These are phyloP conservation scores for Epicauta chinensis DNA, from an alignment of 1,140 invertebrate species.

Conservation along the genomic window DNA sequence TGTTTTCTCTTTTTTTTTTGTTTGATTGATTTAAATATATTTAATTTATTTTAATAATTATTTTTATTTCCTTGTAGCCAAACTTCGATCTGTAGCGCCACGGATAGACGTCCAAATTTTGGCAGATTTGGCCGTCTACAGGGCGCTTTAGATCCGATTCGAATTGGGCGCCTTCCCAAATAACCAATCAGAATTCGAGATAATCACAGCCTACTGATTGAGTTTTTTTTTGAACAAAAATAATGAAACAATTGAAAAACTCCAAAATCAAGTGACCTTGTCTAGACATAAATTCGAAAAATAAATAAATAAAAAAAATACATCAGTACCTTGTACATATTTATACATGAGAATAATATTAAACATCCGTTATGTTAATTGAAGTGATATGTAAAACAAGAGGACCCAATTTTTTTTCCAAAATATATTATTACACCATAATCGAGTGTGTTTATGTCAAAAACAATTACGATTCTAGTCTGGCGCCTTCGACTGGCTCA, in stretches of 20 bases:
- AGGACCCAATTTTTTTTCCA: constrained; percentile 29
- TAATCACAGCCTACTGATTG: too few relatives aligned
- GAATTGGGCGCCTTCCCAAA: not conserved
- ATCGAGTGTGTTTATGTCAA: too few relatives aligned
- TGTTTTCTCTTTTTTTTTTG: constrained; percentile 18
- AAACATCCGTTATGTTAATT: constrained; percentile 28
- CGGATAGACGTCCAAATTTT: not conserved
- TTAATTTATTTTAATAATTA: constrained; percentile 32
- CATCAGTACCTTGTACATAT: constrained; percentile 32
- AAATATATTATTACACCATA: constrained; percentile 30
- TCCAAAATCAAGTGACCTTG: constrained; percentile 32
- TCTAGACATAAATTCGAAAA: constrained; percentile 25
- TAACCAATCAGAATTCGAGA: too few relatives aligned
- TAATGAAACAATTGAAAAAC: too few relatives aligned
- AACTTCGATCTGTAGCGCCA: constrained; percentile 22
- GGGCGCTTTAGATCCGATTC: too few relatives aligned
- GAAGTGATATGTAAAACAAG: constrained; percentile 28
- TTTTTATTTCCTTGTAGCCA: constrained; percentile 29
- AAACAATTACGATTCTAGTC: not conserved
- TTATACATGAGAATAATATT: constrained; percentile 24
- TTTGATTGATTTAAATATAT: constrained; percentile 38
- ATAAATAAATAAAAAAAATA: constrained; percentile 20
- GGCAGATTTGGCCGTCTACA: too few relatives aligned
- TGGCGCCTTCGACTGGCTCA: not conserved
- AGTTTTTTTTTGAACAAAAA: constrained; percentile 15